phyloP scores from a whole-genome alignment of 2,888 invertebrate species.

The Agonopterix alstromeriana region DNA sequence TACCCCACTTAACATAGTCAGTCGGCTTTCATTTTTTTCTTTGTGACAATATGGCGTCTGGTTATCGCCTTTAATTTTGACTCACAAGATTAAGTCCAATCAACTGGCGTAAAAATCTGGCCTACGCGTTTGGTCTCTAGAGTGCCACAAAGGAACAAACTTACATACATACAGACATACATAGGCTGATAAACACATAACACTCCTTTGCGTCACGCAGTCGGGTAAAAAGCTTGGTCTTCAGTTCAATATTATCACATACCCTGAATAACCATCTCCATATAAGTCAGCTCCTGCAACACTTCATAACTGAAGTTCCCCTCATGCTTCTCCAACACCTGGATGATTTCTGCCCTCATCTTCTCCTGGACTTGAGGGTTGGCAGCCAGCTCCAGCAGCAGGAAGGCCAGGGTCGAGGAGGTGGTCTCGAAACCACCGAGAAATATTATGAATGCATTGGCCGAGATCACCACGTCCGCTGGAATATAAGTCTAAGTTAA shows the following conservation, averaged over 20 bases:
- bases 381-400: slow-evolving; percentile 72
- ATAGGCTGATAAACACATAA: too few relatives aligned
- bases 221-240: too few relatives aligned
- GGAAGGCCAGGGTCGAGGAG: slow-evolving; percentile 73
- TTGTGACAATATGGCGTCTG: too few relatives aligned
- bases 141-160: too few relatives aligned
- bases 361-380: slow-evolving; percentile 69
- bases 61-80: too few relatives aligned
- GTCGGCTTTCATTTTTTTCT: too few relatives aligned
- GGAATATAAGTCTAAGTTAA: slow-evolving; percentile 10
- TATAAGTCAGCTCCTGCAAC: slow-evolving; percentile 70
- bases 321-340: slow-evolving; percentile 42
- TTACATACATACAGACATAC: too few relatives aligned
- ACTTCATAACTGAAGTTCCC: slow-evolving; percentile 67
- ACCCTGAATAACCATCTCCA: slow-evolving; percentile 77
- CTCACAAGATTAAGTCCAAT: too few relatives aligned
- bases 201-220: too few relatives aligned
- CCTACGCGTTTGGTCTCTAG: too few relatives aligned
- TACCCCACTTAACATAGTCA: too few relatives aligned
- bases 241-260: background rate
- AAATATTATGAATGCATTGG: slow-evolving; percentile 78
- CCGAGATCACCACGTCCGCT: slow-evolving; percentile 75
- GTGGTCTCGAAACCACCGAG: slow-evolving; percentile 79
- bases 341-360: slow-evolving; percentile 63
- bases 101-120: too few relatives aligned